A percentile compares a stretch with the other conserved stretches of the same genome.
phyloP scores from a whole-genome alignment of 2,888 invertebrate genomes.

The Tenthredo scrophulariae region DNA sequence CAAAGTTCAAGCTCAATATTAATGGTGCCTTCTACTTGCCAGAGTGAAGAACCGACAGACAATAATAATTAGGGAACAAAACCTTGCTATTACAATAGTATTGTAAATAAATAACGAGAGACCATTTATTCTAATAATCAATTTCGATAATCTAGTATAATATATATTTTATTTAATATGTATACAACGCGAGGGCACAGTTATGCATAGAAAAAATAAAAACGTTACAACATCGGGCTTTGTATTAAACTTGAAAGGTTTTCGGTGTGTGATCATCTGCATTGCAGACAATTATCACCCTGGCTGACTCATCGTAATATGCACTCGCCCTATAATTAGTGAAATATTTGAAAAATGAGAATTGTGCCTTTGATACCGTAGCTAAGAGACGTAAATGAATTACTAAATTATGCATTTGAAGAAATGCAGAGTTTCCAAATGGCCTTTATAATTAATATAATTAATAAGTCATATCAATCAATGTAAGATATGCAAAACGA shows the following conservation, averaged over 20 bases:
- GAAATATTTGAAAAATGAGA: constrained; percentile 55
- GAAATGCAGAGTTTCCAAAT: constrained; percentile 66
- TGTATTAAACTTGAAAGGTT: background rate
- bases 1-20: constrained; percentile 70
- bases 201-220: constrained; percentile 56
- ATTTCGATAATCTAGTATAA: constrained; percentile 61
- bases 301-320: background rate
- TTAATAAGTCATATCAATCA: constrained; percentile 57
- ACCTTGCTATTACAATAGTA: constrained; percentile 73
- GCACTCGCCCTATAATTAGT: constrained; percentile 42
- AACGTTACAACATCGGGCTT: constrained; percentile 18
- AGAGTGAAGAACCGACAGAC: constrained; percentile 70
- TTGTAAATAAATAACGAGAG: constrained; percentile 71
- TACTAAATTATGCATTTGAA: constrained; percentile 65
- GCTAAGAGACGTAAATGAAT: constrained; percentile 64
- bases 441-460: constrained; percentile 64
- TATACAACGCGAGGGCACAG: constrained; percentile 61
- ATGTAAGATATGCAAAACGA: constrained; percentile 62
- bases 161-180: constrained; percentile 70
- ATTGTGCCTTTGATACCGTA: constrained; percentile 70
- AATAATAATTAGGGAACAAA: constrained; percentile 71
- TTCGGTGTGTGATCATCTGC: background rate
- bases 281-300: background rate
- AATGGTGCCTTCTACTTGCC: constrained; percentile 77
- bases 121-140: constrained; percentile 60